These are phyloP conservation scores for Buceros bicornis DNA, from an alignment of 2,797 vertebrate species.

Conservation along the genomic window DNA sequence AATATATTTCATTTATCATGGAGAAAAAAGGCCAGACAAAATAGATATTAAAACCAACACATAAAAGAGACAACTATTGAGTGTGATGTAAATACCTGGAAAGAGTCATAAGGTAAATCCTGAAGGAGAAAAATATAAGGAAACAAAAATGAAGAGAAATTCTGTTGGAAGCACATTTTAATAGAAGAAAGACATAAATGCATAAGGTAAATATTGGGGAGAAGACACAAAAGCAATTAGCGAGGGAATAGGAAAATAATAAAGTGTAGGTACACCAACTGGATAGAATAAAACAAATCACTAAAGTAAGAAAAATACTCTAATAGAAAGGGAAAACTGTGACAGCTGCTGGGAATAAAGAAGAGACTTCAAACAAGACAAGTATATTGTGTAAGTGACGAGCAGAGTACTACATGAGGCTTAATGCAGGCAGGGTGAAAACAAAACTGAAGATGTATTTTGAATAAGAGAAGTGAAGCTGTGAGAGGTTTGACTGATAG, in stretches of 20 bases:
- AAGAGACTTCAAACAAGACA: neutral
- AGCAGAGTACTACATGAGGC: neutral
- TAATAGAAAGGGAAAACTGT: neutral
- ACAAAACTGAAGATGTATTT: slow-evolving; percentile 30
- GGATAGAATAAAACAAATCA: slow-evolving; percentile 20
- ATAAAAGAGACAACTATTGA: neutral
- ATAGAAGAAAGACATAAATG: neutral
- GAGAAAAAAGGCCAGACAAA: slow-evolving; percentile 8
- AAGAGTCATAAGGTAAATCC: slow-evolving; percentile 4
- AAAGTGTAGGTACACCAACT: neutral
- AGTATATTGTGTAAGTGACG: neutral
- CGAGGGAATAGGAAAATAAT: slow-evolving; percentile 12
- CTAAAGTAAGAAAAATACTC: slow-evolving; percentile 26
- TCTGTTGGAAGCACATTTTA: neutral
- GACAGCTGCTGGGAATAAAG: slow-evolving; percentile 2
- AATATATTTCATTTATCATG: neutral
- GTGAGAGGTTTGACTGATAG: slow-evolving; percentile 20
- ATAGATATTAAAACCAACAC: slow-evolving; percentile 28
- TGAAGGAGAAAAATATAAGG: neutral
- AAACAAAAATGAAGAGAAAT: slow-evolving; percentile 2
- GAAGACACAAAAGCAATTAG: neutral
- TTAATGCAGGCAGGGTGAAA: slow-evolving; percentile 7
- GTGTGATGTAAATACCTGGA: neutral
- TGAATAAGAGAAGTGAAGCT: neutral
- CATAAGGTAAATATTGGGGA: neutral